Evolutionary conservation across 2,888 invertebrate genomes (phyloP).

Genomic region (Cephonodes hylas): DNA sequence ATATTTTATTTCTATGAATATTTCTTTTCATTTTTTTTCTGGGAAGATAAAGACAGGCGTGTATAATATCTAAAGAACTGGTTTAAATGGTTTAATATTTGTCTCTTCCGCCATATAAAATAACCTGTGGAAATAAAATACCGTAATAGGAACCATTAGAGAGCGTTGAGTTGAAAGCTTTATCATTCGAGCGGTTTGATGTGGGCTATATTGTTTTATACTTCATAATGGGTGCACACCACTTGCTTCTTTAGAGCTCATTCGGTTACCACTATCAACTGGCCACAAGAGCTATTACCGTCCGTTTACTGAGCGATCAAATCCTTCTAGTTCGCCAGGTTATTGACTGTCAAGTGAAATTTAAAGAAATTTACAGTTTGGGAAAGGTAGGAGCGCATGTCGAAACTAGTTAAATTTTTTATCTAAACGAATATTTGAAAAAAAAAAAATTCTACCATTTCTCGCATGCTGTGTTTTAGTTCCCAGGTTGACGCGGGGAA

Average conservation of each 20-base stretch:
- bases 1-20: too few relatives aligned
- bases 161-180: background rate
- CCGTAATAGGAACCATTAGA: background rate
- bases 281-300: slow-evolving; percentile 2
- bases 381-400: too few relatives aligned
- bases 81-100: background rate
- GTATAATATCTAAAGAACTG: background rate
- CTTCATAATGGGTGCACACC: slow-evolving; percentile 30
- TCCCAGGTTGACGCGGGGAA: too few relatives aligned
- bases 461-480: too few relatives aligned
- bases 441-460: too few relatives aligned
- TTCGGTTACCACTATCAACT: slow-evolving; percentile 13
- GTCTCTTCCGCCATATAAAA: background rate
- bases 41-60: too few relatives aligned
- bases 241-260: slow-evolving; percentile 19
- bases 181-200: slow-evolving; percentile 16
- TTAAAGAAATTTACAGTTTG: too few relatives aligned
- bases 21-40: too few relatives aligned
- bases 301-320: background rate
- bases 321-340: too few relatives aligned
- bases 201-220: slow-evolving; percentile 26
- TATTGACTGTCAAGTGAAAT: too few relatives aligned
- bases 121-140: background rate
- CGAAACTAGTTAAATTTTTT: too few relatives aligned
- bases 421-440: too few relatives aligned